Percentiles rank a stretch among this genome's conserved stretches.
Evolutionary conservation across 1,140 invertebrate genomes (phyloP).

Genomic region (Penaeus indicus): DNA sequence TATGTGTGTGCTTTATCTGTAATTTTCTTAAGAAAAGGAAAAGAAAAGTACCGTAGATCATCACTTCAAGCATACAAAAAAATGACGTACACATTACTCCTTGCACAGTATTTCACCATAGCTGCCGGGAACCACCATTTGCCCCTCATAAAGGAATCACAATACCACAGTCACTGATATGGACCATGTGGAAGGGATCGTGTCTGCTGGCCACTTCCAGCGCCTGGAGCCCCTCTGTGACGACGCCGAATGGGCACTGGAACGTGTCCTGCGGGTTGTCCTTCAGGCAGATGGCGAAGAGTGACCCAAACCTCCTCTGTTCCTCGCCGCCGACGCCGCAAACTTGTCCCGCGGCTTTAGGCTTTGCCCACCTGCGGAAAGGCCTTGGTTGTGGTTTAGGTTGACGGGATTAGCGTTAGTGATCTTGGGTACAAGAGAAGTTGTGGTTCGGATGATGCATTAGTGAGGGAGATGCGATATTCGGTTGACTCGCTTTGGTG

Average conservation of each 20-base stretch:
- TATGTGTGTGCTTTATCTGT: too few species aligned
- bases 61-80: too few species aligned
- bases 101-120: not conserved
- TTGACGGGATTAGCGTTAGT: too few species aligned
- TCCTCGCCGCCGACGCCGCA: constrained; percentile 48
- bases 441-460: too few species aligned
- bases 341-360: constrained; percentile 39
- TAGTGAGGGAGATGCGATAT: too few species aligned
- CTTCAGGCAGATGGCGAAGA: constrained; percentile 55
- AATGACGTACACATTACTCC: not conserved
- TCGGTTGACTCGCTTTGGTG: too few species aligned
- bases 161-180: constrained; percentile 50
- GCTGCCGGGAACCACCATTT: too few species aligned
- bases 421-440: too few species aligned
- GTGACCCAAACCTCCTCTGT: constrained; percentile 40
- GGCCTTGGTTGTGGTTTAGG: not conserved
- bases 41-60: too few species aligned
- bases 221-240: constrained; percentile 44
- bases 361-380: constrained; percentile 34
- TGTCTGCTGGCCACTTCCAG: constrained; percentile 35
- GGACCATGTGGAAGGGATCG: constrained; percentile 42
- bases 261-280: constrained; percentile 44
- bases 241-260: constrained; percentile 50
- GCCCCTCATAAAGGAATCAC: constrained; percentile 17
- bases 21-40: too few species aligned